Base-by-base conservation (phyloP, 2,113 vertebrate genomes). In the Aphyosemion australe region DNA sequence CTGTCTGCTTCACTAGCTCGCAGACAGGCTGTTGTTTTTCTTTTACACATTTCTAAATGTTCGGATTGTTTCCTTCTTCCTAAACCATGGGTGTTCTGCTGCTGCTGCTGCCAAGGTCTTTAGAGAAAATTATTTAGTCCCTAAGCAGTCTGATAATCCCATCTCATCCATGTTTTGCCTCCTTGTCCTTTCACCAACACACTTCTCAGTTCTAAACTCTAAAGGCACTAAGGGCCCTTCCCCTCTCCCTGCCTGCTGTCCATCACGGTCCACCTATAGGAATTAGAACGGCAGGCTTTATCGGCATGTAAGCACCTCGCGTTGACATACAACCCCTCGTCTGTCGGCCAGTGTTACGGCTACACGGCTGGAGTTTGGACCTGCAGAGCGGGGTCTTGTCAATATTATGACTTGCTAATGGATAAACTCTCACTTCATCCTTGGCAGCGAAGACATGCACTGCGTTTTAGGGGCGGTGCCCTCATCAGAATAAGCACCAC, bases 401-500 rank as follows among this genome's bases (percentile, higher is more conserved):
- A 88, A 88, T 87, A 85, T 89, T 89, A 82, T 78, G 68, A 62
- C 84, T 78, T 32, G 41, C 69, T 80, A 84, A 84, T 85, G 75
- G 81, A 86, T 85, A 84, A 84, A 79, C 87, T 86, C 75, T 79
- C 74, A 69, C 79, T 74, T 51, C 56, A 70, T 46, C 77, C 80
- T 77, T 76, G 76, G 78, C 72, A 68, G 59, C 31, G 32, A 66
- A 73, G 74, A 68, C 72, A 69, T 79, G 79, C 50, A 63, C 79
- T 76, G 78, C 51, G 65, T 71, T 81, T 85, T 78, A 34, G 65
- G 70, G 66, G 57, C 1, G 5, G 56, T 61, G 20, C 14, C 32
- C 32, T 61, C 26, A 46, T 11, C 69, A 58, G 69, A 78, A 69
- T 59, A 45, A 56, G 46, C 63, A 61, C 61, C 32, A 50, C 52